Evolutionary conservation across 2,113 vertebrate genomes (phyloP), one percentile per base, ranked within the genome.

Genomic region (Panurus biarmicus): DNA sequence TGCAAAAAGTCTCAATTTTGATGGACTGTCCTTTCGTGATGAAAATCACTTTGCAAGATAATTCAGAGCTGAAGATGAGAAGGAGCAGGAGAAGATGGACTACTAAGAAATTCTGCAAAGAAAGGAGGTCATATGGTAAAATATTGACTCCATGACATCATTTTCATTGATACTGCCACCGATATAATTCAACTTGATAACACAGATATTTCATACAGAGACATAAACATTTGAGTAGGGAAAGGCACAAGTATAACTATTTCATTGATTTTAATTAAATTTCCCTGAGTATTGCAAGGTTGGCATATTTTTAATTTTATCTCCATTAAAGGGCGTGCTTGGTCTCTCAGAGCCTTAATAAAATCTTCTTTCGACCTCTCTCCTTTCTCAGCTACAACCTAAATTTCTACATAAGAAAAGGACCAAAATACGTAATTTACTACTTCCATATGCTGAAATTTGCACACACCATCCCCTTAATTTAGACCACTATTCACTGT

Each of bases 241-340:
- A 85, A 83, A 94, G 51, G 69, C 85, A 57, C 31, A 71, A 94
- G 85, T 90, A 80, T 91, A 95, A 97, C 90, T 94, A 95, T 95
- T 96, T 88, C 85, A 95, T 97, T 96, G 93, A 94, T 93, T 97
- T 96, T 95, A 97, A 96, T 97, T 98, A 97, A 91, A 90, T 97
- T 96, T 93, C 90, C 64, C 26, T 69, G 58, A 92, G 91, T 94
- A 94, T 95, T 97, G 92, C 92, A 97, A 96, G 96, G 91, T 94
- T 97, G 85, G 94, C 87, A 89, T 95, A 95, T 96, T 94, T 97
- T 96, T 92, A 95, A 96, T 96, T 97, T 97, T 95, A 96, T 96
- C 97, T 94, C 95, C 85, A 95, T 91, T 96, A 94, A 97, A 95
- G 90, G 94, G 31, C 44, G 44, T 95, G 85, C 81, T 90, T 94